Conservation (phyloP, 2,888 invertebrate genomes). For the Drosophila subquinaria region DNA sequence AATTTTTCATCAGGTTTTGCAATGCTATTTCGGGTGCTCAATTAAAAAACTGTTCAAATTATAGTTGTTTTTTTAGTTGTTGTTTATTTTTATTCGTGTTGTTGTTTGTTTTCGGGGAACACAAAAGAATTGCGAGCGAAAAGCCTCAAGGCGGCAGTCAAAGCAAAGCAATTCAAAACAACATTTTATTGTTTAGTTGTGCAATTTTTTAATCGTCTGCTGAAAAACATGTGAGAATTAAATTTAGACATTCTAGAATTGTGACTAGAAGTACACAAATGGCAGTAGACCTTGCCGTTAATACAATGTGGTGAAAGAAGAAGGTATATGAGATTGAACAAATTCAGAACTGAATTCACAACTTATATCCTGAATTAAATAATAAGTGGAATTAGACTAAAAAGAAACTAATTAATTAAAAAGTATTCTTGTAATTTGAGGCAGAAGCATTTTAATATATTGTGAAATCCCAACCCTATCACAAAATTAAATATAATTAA, state of each 20-base stretch:
- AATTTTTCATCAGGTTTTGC: constrained; percentile 51
- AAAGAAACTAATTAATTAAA: no score
- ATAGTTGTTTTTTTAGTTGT: constrained; percentile 11
- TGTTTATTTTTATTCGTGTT: constrained; percentile 10
- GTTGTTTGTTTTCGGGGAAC: constrained; percentile 20
- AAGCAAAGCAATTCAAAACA: constrained; percentile 45
- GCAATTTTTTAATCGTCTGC: constrained; percentile 64
- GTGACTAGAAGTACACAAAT: not conserved
- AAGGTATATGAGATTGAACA: not conserved
- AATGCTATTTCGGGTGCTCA: constrained; percentile 58
- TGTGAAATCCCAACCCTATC: no score
- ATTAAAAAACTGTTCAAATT: constrained; percentile 70
- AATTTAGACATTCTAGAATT: constrained; percentile 17
- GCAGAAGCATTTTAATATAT: no score
- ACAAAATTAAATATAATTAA: no score
- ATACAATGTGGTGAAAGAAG: not conserved
- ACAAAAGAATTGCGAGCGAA: constrained; percentile 70
- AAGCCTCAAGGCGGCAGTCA: constrained; percentile 31
- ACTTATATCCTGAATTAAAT: not conserved
- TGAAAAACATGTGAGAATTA: constrained; percentile 49
- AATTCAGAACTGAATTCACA: not conserved
- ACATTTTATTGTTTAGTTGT: constrained; percentile 57
- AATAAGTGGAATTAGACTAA: not conserved
- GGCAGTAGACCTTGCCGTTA: constrained; percentile 37
- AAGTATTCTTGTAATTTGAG: no score